Evolutionary conservation across 1,140 invertebrate species (phyloP).

Genomic region (Drosophila leontia): DNA sequence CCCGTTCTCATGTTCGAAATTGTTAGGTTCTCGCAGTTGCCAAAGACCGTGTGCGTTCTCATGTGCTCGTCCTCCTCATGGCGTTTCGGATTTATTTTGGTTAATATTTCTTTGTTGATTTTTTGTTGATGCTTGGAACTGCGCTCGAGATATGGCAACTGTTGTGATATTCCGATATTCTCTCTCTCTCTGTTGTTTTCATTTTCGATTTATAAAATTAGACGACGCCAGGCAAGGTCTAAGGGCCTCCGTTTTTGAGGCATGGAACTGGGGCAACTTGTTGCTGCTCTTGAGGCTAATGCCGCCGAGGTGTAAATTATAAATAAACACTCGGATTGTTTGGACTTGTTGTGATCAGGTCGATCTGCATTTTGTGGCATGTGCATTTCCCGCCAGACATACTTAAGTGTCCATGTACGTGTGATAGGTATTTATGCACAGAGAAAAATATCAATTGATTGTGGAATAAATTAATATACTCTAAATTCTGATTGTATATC

Average conservation of each 20-base stretch:
- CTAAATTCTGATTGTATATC: too few species aligned
- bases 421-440: neutral
- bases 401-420: conserved; percentile 12
- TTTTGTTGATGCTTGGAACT: conserved; percentile 38
- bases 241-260: conserved; percentile 40
- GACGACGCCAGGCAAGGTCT: conserved; percentile 69
- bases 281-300: conserved; percentile 46
- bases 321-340: conserved; percentile 59
- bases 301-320: conserved; percentile 59
- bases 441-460: neutral
- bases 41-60: conserved; percentile 24
- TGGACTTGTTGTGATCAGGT: conserved; percentile 40
- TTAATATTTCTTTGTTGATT: conserved; percentile 48
- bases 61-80: conserved; percentile 5
- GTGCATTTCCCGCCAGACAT: conserved; percentile 9
- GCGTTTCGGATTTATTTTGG: conserved; percentile 52
- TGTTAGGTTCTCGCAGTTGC: conserved; percentile 44
- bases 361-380: conserved; percentile 15
- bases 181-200: conserved; percentile 29
- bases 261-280: conserved; percentile 67
- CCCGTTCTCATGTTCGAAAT: conserved; percentile 59
- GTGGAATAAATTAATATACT: neutral
- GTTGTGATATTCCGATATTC: conserved; percentile 37
- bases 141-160: conserved; percentile 41
- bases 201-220: conserved; percentile 56